Evolutionary conservation across 1,140 invertebrate genomes (phyloP).

Genomic region (Microplitis mediator): DNA sequence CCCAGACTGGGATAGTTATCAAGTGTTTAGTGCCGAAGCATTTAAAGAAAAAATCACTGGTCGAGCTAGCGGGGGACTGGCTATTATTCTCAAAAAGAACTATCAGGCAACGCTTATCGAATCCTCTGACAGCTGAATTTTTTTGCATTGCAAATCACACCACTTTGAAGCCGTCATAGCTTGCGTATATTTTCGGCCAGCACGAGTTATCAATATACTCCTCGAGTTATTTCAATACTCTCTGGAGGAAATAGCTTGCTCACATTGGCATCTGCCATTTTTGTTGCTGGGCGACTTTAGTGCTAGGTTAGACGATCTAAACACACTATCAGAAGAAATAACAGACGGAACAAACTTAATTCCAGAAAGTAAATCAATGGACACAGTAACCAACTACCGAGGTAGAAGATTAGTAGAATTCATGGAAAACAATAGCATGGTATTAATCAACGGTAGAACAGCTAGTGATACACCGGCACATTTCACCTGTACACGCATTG

Average conservation of each 20-base stretch:
- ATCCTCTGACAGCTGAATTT: too few species aligned
- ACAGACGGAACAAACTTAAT: conserved; percentile 1
- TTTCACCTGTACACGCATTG: conserved; percentile 3
- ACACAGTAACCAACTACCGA: neutral
- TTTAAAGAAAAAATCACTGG: too few species aligned
- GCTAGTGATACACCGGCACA: conserved; percentile 13
- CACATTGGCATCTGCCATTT: neutral
- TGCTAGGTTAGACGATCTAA: conserved; percentile 14
- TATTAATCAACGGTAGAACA: conserved; percentile 10
- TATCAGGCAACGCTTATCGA: too few species aligned
- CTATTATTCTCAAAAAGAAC: too few species aligned
- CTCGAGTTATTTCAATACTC: neutral
- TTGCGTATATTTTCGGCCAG: neutral
- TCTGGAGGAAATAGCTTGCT: neutral
- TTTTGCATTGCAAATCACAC: too few species aligned
- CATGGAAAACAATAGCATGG: conserved; percentile 3
- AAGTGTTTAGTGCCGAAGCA: too few species aligned
- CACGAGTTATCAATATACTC: neutral
- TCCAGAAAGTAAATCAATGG: neutral
- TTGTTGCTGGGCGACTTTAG: conserved; percentile 15
- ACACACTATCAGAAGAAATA: neutral
- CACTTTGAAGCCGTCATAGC: neutral
- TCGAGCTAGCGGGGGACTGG: too few species aligned
- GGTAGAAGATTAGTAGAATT: neutral
- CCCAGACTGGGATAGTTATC: too few species aligned